Base-by-base conservation (phyloP, 2,113 vertebrate genomes). In the Picathartes gymnocephalus region DNA sequence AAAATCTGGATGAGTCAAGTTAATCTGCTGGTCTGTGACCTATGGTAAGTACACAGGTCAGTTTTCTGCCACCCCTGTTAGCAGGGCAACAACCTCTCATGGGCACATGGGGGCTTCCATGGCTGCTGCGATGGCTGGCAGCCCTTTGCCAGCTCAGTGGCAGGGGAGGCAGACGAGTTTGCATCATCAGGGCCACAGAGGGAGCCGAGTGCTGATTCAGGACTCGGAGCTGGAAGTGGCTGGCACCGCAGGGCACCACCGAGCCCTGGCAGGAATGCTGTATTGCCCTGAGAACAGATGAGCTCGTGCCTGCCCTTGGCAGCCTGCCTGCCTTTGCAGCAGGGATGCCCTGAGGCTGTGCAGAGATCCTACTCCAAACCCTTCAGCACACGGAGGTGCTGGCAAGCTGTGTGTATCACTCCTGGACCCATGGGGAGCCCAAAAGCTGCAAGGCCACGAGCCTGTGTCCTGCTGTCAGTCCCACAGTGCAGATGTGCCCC, bases 291-390 rank as follows among this genome's bases (percentile, higher is more conserved):
- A 48, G 84, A 51, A 45, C 1, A 5, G 44, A 60, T 61, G 56
- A 93, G 72, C 73, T 93, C 7, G 7, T 91, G 84, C 69, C 92
- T 94, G 81, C 64, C 81, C 37, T 89, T 91, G 90, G 90, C 86
- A 88, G 81, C 53, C 53, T 86, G 79, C 82, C 86, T 64, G 74
- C 62, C 72, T 83, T 42, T 35, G 53, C 81, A 65, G 84, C 84
- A 81, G 84, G 70, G 76, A 68, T 92, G 74, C 83, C 80, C 44
- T 3, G 76, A 1, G n/a, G 92, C 90, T 1, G 3, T 56, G 92
- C 76, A 30, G 77, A 56, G 68, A 78, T 93, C 47, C 77, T 58
- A 40, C 73, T 60, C 47, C 84, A 84, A 89, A 42, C 20, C 51
- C 47, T 76, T 62, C 72, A 58, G 40, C 69, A 2, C 0, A 6